Conservation (phyloP, 2,113 vertebrate genomes). For the Tautogolabrus adspersus region DNA sequence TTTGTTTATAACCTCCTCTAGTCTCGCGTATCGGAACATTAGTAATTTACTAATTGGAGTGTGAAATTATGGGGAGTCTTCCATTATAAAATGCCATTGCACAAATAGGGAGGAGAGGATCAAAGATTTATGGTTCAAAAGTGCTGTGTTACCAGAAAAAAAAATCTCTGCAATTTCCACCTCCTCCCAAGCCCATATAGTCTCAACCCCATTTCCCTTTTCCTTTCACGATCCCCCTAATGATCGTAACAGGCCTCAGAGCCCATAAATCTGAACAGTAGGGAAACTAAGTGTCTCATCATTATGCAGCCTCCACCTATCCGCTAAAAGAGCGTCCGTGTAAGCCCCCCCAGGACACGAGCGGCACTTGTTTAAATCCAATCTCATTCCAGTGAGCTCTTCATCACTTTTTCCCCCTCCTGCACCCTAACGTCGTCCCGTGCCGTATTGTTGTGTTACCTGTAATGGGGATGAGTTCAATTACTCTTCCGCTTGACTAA, state of each 20-base stretch:
- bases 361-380: constrained; percentile 75
- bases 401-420: constrained; percentile 60
- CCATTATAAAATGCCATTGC: constrained; percentile 64
- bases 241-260: constrained; percentile 74
- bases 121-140: constrained; percentile 78
- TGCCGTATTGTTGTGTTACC: constrained; percentile 72
- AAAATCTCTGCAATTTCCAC: constrained; percentile 55
- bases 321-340: constrained; percentile 54
- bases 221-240: constrained; percentile 69
- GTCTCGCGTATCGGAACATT: constrained; percentile 44
- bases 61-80: constrained; percentile 72
- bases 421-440: constrained; percentile 49
- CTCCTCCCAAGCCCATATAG: constrained; percentile 54
- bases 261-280: constrained; percentile 77
- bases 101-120: constrained; percentile 68
- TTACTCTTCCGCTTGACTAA: constrained; percentile 73
- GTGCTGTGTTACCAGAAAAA: constrained; percentile 71
- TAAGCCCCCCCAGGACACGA: constrained; percentile 61
- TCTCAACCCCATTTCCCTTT: constrained; percentile 66
- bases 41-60: constrained; percentile 78
- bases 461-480: constrained; percentile 70
- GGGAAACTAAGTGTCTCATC: constrained; percentile 76
- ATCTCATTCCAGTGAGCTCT: constrained; percentile 73
- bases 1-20: constrained; percentile 40
- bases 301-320: constrained; percentile 74